Percentiles rank a stretch among this genome's conserved stretches.
Conservation (phyloP, 2,888 invertebrate species). For the Eurois occulta region DNA sequence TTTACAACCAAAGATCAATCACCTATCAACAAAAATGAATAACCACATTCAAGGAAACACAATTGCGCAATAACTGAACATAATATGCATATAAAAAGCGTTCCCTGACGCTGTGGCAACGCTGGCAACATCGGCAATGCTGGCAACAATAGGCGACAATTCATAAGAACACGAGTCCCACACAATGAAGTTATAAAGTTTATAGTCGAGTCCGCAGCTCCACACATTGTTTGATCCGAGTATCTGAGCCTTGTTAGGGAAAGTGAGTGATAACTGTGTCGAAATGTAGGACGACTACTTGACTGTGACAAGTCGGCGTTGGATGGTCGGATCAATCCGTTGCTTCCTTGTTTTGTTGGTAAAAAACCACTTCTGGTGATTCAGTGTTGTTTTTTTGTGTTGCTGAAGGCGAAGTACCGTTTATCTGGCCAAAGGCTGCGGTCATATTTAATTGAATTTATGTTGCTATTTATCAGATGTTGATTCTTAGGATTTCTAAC, state of each 20-base stretch:
- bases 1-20: constrained; percentile 39
- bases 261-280: constrained; percentile 61
- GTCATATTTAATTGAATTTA: constrained; percentile 7
- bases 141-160: constrained; percentile 72
- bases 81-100: constrained; percentile 67
- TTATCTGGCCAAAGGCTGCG: constrained; percentile 19
- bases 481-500: not conserved
- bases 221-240: constrained; percentile 59
- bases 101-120: constrained; percentile 64
- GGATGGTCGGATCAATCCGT: constrained; percentile 51
- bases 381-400: constrained; percentile 47
- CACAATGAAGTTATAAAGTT: constrained; percentile 68
- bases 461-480: not conserved
- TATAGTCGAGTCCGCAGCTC: constrained; percentile 54
- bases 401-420: constrained; percentile 21
- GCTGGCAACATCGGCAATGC: constrained; percentile 34
- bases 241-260: constrained; percentile 53
- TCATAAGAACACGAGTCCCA: constrained; percentile 64
- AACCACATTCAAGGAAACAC: constrained; percentile 68
- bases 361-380: constrained; percentile 50
- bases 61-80: constrained; percentile 68
- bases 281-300: constrained; percentile 60
- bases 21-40: constrained; percentile 24
- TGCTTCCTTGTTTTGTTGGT: constrained; percentile 57
- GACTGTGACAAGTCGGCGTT: constrained; percentile 54